Percentiles rank a stretch among this genome's conserved stretches.
Evolutionary conservation across 2,113 vertebrate genomes (phyloP).

Genomic region (Daphoenositta chrysoptera): DNA sequence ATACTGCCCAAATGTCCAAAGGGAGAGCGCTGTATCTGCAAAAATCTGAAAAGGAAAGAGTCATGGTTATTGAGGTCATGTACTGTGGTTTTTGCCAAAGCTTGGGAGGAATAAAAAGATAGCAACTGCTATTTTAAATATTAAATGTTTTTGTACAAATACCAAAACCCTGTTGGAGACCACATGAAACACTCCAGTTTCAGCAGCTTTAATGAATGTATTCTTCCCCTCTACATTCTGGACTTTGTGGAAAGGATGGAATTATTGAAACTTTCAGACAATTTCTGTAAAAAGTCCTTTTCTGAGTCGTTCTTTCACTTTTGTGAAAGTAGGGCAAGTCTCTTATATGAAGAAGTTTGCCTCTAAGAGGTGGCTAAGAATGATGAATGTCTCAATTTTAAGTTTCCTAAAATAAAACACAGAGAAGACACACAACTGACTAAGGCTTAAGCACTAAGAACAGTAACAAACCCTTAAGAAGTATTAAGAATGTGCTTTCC

Average conservation of each 20-base stretch:
- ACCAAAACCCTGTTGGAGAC: not conserved
- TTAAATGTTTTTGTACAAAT: not conserved
- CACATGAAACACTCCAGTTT: not conserved
- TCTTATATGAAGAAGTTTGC: not conserved
- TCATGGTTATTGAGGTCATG: not conserved
- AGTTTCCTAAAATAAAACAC: not conserved
- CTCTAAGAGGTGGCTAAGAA: not conserved
- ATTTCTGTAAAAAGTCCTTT: not conserved
- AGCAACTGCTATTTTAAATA: not conserved
- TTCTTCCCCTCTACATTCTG: not conserved
- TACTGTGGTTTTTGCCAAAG: not conserved
- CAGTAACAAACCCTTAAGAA: not conserved
- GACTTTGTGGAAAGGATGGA: not conserved
- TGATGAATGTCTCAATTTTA: not conserved
- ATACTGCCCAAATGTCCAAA: not conserved
- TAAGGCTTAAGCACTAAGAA: not conserved
- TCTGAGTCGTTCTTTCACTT: not conserved
- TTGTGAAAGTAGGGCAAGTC: not conserved
- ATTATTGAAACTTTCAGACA: not conserved
- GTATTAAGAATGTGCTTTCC: not conserved
- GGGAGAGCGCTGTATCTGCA: not conserved
- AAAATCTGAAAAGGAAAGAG: not conserved
- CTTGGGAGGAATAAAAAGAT: not conserved
- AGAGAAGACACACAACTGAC: not conserved
- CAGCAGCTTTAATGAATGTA: not conserved